Percentiles rank a stretch among this genome's conserved stretches.
Conservation (phyloP, 2,113 vertebrate genomes). For the Oncorhynchus kisutch region DNA sequence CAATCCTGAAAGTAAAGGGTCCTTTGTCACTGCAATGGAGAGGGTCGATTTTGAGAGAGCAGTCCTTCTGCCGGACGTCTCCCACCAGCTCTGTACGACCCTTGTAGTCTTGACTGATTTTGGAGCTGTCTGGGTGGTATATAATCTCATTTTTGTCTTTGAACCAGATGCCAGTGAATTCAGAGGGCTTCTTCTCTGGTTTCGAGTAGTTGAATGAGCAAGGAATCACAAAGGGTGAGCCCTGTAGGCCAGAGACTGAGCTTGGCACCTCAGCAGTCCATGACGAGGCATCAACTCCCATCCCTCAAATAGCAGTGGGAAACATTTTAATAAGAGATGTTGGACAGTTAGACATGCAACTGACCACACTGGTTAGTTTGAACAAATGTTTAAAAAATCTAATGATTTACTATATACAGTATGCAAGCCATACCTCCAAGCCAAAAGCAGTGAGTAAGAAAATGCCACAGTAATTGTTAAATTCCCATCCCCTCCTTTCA, state of each 20-base stretch:
- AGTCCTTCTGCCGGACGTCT: conserved; percentile 50
- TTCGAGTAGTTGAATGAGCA: conserved; percentile 61
- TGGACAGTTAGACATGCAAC: not conserved
- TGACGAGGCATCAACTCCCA: conserved; percentile 15
- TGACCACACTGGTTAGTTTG: no score
- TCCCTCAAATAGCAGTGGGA: conserved; percentile 23
- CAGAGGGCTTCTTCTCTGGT: not conserved
- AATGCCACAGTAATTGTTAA: not conserved
- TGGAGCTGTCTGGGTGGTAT: conserved; percentile 36
- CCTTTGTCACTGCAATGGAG: conserved; percentile 47
- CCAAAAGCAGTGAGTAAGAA: conserved; percentile 31
- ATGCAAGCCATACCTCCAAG: conserved; percentile 23
- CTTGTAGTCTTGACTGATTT: conserved; percentile 21
- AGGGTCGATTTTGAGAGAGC: conserved; percentile 63
- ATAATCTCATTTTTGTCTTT: not conserved
- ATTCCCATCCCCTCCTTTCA: conserved; percentile 41
- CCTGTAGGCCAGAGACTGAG: conserved; percentile 53
- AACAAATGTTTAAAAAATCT: no score
- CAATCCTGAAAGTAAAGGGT: conserved; percentile 63
- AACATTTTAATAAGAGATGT: not conserved
- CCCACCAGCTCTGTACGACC: conserved; percentile 54
- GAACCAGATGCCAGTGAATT: conserved; percentile 59
- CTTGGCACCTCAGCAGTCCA: conserved; percentile 55
- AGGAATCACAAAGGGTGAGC: conserved; percentile 69
- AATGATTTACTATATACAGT: no score